Percentiles rank a stretch among this genome's conserved stretches.
Evolutionary conservation across 2,113 vertebrate species (phyloP).

Genomic region (Polypterus bichir): DNA sequence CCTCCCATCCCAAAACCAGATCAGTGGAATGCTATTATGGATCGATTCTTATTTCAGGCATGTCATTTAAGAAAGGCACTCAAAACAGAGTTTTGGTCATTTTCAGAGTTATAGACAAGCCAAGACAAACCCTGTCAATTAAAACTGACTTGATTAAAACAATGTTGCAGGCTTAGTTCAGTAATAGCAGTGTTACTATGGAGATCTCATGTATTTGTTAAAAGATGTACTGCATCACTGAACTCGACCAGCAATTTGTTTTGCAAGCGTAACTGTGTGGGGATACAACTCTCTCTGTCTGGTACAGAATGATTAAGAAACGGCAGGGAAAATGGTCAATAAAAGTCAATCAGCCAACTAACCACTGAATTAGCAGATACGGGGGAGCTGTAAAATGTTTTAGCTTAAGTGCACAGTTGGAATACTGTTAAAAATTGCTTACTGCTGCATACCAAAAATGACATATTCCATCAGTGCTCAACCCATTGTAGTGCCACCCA

Average conservation of each 20-base stretch:
- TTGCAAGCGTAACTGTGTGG: conserved; percentile 3
- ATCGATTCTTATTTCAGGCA: neutral
- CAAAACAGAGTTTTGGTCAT: conserved; percentile 8
- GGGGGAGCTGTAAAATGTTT: no score
- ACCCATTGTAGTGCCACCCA: no score
- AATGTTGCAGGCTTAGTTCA: conserved; percentile 26
- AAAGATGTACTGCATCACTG: conserved; percentile 8
- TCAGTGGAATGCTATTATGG: no score
- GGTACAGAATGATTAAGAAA: neutral
- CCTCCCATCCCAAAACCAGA: no score
- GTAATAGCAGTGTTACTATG: conserved; percentile 17
- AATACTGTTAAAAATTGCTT: no score
- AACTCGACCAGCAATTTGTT: conserved; percentile 12
- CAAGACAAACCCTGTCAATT: conserved; percentile 24
- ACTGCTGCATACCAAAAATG: no score
- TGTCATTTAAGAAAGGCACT: conserved; percentile 15
- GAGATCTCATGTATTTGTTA: conserved; percentile 9
- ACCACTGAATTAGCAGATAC: neutral
- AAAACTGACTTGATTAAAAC: conserved; percentile 27
- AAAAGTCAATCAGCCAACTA: neutral
- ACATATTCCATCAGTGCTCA: no score
- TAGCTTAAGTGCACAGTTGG: no score
- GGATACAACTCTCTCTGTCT: no score
- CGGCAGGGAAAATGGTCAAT: neutral
- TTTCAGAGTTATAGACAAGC: conserved; percentile 16